A percentile compares a stretch with the other conserved stretches of the same genome.
Conservation (phyloP, 2,888 invertebrate species). For the Coremacera marginata region DNA sequence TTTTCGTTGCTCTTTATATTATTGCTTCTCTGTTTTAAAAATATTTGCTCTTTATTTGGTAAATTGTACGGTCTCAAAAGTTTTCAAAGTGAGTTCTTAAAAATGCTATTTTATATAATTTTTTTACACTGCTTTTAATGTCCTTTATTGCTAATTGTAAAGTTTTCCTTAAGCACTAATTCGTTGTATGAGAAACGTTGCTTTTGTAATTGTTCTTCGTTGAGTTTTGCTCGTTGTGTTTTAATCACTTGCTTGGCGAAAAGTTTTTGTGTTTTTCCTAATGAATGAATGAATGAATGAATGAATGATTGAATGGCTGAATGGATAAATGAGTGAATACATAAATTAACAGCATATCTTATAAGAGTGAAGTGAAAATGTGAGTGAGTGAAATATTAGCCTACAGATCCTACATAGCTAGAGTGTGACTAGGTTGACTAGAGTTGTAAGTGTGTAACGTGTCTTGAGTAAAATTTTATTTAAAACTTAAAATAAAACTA, state of each 20-base stretch:
- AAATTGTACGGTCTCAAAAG: neutral
- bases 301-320: neutral
- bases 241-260: slow-evolving; percentile 53
- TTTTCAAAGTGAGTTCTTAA: slow-evolving; percentile 17
- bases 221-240: slow-evolving; percentile 63
- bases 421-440: slow-evolving; percentile 36
- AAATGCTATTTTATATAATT: slow-evolving; percentile 36
- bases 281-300: neutral
- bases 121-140: slow-evolving; percentile 33
- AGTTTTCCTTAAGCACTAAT: slow-evolving; percentile 66
- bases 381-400: slow-evolving; percentile 2
- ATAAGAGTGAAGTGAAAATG: neutral
- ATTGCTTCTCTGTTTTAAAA: neutral
- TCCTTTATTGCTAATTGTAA: slow-evolving; percentile 42
- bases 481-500: slow-evolving; percentile 12
- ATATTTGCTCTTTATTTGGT: neutral
- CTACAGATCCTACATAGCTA: slow-evolving; percentile 17
- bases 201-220: slow-evolving; percentile 61
- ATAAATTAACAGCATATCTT: neutral
- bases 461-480: slow-evolving; percentile 25
- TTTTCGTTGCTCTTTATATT: slow-evolving; percentile 12
- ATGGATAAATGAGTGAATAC: neutral
- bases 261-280: neutral
- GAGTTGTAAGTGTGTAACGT: slow-evolving; percentile 19
- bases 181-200: slow-evolving; percentile 71